Evolutionary conservation across 2,113 vertebrate species (phyloP).

Genomic region (Proterorhinus semilunaris): DNA sequence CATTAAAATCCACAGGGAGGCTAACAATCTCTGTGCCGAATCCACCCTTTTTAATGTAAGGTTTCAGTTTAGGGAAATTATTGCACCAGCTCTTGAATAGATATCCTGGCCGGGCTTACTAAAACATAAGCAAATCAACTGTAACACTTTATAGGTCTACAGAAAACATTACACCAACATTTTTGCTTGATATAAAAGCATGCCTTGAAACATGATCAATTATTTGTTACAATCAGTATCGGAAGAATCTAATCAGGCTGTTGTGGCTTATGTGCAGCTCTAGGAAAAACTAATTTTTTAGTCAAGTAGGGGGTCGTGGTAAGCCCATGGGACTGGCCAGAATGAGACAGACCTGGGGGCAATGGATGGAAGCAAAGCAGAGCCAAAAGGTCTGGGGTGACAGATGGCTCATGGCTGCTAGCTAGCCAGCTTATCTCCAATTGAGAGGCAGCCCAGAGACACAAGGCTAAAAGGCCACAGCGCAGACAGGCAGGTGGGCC

Average conservation of each 20-base stretch:
- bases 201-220: no score
- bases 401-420: constrained; percentile 68
- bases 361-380: constrained; percentile 45
- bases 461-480: constrained; percentile 41
- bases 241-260: neutral
- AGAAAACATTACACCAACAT: constrained; percentile 26
- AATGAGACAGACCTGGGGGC: constrained; percentile 46
- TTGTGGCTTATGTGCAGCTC: neutral
- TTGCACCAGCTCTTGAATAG: neutral
- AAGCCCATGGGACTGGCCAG: constrained; percentile 43
- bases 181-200: neutral
- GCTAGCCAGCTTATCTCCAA: constrained; percentile 65
- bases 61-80: constrained; percentile 7
- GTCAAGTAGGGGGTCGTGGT: constrained; percentile 20
- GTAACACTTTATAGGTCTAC: constrained; percentile 17
- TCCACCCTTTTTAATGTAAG: constrained; percentile 32
- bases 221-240: neutral
- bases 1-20: constrained; percentile 72
- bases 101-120: neutral
- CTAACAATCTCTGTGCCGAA: constrained; percentile 24
- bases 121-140: constrained; percentile 34
- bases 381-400: constrained; percentile 36
- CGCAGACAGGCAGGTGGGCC: constrained; percentile 59
- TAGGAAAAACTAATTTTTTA: constrained; percentile 23
- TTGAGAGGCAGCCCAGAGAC: constrained; percentile 48